Percentiles rank a stretch among this genome's conserved stretches.
Evolutionary conservation across 2,113 vertebrate genomes (phyloP).

Genomic region (Menura novaehollandiae): DNA sequence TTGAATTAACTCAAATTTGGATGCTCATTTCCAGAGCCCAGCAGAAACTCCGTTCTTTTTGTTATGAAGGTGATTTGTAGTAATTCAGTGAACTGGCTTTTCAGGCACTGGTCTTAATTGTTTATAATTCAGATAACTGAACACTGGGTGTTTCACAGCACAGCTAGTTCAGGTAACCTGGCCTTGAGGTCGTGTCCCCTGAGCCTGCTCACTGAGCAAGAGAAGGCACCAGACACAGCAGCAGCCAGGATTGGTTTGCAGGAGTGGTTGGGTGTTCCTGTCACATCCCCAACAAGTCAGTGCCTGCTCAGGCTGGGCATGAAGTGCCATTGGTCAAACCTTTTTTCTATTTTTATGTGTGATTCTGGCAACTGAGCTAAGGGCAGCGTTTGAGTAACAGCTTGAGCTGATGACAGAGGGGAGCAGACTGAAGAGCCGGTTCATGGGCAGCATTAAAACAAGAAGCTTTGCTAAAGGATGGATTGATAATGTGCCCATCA

Average conservation of each 20-base stretch:
- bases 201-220: neutral
- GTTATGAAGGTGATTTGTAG: neutral
- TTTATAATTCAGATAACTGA: neutral
- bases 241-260: neutral
- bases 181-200: neutral
- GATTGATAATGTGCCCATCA: neutral
- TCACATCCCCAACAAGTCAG: neutral
- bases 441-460: neutral
- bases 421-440: neutral
- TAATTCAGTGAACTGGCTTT: neutral
- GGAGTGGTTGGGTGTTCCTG: neutral
- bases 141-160: neutral
- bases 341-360: neutral
- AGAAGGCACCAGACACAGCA: neutral
- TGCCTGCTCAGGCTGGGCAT: neutral
- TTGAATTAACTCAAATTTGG: neutral
- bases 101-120: neutral
- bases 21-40: neutral
- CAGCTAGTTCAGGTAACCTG: neutral
- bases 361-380: neutral
- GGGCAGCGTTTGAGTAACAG: neutral
- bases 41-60: neutral
- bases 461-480: neutral
- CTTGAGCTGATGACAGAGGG: neutral
- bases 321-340: neutral